Percentiles rank a stretch among this genome's conserved stretches.
These are phyloP conservation scores for Columba livia DNA, from an alignment of 2,113 vertebrate species.

Conservation along the genomic window DNA sequence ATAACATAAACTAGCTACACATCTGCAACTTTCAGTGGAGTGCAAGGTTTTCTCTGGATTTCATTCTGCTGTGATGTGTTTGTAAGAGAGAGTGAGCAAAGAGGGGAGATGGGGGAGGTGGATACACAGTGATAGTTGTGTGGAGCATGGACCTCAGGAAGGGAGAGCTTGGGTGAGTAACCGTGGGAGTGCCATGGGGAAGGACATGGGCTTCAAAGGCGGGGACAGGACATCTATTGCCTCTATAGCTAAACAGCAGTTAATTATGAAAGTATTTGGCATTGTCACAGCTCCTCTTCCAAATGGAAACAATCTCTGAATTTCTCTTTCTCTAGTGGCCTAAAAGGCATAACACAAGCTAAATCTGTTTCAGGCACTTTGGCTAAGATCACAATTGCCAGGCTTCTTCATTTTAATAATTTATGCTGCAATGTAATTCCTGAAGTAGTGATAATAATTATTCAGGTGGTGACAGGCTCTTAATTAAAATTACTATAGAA, in stretches of 20 bases:
- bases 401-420: constrained; percentile 13
- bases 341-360: not conserved
- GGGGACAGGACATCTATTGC: not conserved
- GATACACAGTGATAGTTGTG: not conserved
- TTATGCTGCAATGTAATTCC: constrained; percentile 30
- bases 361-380: not conserved
- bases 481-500: not conserved
- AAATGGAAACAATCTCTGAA: not conserved
- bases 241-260: not conserved
- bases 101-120: not conserved
- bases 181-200: not conserved
- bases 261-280: not conserved
- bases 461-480: constrained; percentile 24
- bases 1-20: not conserved
- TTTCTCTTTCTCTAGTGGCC: not conserved
- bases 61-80: not conserved
- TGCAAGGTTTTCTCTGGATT: not conserved
- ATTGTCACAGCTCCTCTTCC: not conserved
- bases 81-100: not conserved
- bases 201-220: not conserved
- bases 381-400: not conserved
- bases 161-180: not conserved
- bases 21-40: not conserved
- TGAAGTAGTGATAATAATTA: constrained; percentile 42
- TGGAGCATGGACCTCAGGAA: not conserved